Percentiles rank a stretch among this genome's conserved stretches.
Conservation (phyloP, 2,113 vertebrate genomes). For the Scatophagus argus region DNA sequence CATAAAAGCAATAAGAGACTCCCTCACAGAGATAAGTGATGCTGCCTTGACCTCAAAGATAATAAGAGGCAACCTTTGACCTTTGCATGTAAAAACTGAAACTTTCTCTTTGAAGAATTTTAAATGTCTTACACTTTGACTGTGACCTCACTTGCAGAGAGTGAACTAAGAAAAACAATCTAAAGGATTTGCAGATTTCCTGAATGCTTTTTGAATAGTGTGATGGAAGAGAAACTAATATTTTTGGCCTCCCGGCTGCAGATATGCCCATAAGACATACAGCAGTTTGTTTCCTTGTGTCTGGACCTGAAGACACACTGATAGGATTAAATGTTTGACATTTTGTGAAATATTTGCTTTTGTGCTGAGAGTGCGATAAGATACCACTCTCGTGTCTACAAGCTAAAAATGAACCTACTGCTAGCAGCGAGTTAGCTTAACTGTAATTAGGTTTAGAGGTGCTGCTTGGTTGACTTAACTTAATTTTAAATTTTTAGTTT, state of each 20-base stretch:
- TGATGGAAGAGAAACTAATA: neutral
- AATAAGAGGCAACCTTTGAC: constrained; percentile 38
- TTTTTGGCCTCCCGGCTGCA: neutral
- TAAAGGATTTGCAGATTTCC: neutral
- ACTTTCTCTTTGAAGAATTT: constrained; percentile 32
- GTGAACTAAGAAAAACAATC: constrained; percentile 1
- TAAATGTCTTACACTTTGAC: constrained; percentile 23
- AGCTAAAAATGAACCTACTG: no score
- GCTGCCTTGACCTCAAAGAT: constrained; percentile 28
- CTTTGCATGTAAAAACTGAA: constrained; percentile 18
- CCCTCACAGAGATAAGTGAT: constrained; percentile 41
- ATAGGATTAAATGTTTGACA: neutral
- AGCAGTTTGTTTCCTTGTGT: neutral
- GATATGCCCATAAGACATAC: neutral
- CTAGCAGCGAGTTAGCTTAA: no score
- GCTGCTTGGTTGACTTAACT: no score
- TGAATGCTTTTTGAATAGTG: neutral
- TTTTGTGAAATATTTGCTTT: neutral
- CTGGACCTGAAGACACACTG: neutral
- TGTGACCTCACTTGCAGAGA: constrained; percentile 22
- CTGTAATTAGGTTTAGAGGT: no score
- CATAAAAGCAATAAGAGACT: constrained; percentile 39
- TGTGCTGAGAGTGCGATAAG: neutral
- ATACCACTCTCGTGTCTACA: neutral
- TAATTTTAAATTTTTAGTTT: no score